These are phyloP conservation scores for Spodoptera litura DNA, from an alignment of 1,140 invertebrate genomes.

Conservation along the genomic window DNA sequence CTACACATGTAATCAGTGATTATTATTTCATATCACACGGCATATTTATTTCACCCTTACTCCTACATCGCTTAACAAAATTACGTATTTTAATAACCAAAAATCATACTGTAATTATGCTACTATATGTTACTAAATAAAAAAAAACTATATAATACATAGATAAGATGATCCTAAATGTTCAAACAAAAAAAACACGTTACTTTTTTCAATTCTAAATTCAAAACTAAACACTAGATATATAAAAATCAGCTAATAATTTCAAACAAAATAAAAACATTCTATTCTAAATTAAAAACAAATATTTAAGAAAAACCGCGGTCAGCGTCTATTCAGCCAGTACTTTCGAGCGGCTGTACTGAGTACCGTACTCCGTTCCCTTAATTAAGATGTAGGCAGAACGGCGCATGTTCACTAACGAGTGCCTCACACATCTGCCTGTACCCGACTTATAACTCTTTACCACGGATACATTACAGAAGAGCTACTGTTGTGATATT, in stretches of 20 bases:
- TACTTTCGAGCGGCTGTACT: slow-evolving; percentile 41
- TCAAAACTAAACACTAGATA: neutral
- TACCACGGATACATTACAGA: neutral
- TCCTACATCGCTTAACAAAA: no score
- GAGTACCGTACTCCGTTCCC: slow-evolving; percentile 46
- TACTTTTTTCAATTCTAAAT: neutral
- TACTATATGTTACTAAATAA: no score
- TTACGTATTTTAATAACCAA: no score
- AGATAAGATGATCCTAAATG: no score
- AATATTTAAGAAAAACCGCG: slow-evolving; percentile 42
- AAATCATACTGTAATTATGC: no score
- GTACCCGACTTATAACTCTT: slow-evolving; percentile 45
- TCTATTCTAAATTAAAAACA: slow-evolving; percentile 24
- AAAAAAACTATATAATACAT: no score
- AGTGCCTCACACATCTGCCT: slow-evolving; percentile 73
- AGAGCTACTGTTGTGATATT: neutral
- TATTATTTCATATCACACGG: no score
- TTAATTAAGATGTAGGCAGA: slow-evolving; percentile 84
- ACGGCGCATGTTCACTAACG: slow-evolving; percentile 79
- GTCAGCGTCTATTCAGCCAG: neutral
- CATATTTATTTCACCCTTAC: no score
- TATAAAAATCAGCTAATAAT: neutral
- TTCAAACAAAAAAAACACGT: no score
- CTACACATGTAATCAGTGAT: no score
- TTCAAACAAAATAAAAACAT: neutral